These are phyloP conservation scores for Electrona antarctica DNA, from an alignment of 2,113 vertebrate species.

Conservation along the genomic window DNA sequence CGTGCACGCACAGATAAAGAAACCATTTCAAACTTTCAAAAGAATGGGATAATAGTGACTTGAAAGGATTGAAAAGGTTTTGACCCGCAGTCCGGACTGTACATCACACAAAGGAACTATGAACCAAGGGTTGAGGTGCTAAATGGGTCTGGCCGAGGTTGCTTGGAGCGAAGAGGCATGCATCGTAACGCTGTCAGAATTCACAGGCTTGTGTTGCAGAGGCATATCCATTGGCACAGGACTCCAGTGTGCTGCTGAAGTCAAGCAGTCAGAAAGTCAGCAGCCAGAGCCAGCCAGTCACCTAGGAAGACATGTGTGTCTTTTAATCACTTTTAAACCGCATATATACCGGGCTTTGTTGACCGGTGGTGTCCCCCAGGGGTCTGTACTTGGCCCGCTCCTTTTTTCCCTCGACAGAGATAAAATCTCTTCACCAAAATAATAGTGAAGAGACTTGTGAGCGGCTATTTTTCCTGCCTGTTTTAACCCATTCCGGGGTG, in stretches of 20 bases:
- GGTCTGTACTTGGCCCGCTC: not conserved
- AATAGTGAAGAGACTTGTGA: no score
- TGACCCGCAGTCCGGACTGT: constrained; percentile 1
- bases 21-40: no score
- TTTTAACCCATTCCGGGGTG: no score
- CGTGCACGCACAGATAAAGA: no score
- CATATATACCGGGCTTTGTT: not conserved
- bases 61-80: not conserved
- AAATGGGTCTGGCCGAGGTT: constrained; percentile 45
- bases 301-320: not conserved
- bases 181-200: constrained; percentile 73
- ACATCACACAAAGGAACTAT: constrained; percentile 26
- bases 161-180: constrained; percentile 64
- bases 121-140: constrained; percentile 14
- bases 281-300: constrained; percentile 32
- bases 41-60: not conserved
- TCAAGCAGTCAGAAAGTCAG: constrained; percentile 32
- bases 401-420: no score
- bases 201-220: constrained; percentile 73
- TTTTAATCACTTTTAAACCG: not conserved
- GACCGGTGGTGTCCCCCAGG: not conserved
- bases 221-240: constrained; percentile 41
- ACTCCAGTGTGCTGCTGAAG: constrained; percentile 43
- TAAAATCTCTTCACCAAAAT: no score
- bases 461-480: no score